Evolutionary conservation across 2,888 invertebrate genomes (phyloP).

Genomic region (Drosophila stalkeri): DNA sequence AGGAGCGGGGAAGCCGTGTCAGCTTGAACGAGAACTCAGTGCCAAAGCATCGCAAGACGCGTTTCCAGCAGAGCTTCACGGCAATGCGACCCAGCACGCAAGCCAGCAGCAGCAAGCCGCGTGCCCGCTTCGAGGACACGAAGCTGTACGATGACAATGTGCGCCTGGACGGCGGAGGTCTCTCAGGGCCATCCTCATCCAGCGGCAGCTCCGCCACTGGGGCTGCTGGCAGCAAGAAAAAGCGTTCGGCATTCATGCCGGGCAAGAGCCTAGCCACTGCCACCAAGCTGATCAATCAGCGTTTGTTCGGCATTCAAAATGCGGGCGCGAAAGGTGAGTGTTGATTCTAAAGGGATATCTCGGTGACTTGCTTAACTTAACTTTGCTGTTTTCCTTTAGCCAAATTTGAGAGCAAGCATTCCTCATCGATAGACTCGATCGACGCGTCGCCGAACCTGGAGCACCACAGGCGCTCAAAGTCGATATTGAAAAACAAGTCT

Average conservation of each 20-base stretch:
- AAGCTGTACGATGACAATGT: slow-evolving; percentile 87
- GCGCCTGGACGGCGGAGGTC: slow-evolving; percentile 60
- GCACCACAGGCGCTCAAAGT: slow-evolving; percentile 89
- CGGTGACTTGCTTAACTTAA: neutral
- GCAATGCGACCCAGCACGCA: slow-evolving; percentile 86
- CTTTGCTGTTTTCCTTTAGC: slow-evolving; percentile 62
- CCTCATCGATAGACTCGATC: slow-evolving; percentile 89
- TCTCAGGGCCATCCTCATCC: slow-evolving; percentile 25
- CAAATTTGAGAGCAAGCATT: slow-evolving; percentile 88
- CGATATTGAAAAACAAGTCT: slow-evolving; percentile 91
- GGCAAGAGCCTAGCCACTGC: slow-evolving; percentile 89
- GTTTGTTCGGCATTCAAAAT: slow-evolving; percentile 89
- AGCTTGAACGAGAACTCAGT: slow-evolving; percentile 89
- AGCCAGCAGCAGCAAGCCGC: slow-evolving; percentile 83
- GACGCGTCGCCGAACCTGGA: slow-evolving; percentile 89
- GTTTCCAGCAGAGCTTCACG: slow-evolving; percentile 91
- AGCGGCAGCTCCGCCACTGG: slow-evolving; percentile 70
- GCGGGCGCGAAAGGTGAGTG: slow-evolving; percentile 83
- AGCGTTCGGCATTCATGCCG: slow-evolving; percentile 87
- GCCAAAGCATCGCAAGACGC: slow-evolving; percentile 94
- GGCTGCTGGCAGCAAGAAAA: slow-evolving; percentile 82
- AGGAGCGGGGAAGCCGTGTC: slow-evolving; percentile 86
- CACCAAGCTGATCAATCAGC: slow-evolving; percentile 90
- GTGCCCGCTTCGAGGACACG: slow-evolving; percentile 85
- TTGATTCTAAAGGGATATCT: neutral